Conservation (phyloP, 2,888 invertebrate genomes). For the Electrophaes corylata region DNA sequence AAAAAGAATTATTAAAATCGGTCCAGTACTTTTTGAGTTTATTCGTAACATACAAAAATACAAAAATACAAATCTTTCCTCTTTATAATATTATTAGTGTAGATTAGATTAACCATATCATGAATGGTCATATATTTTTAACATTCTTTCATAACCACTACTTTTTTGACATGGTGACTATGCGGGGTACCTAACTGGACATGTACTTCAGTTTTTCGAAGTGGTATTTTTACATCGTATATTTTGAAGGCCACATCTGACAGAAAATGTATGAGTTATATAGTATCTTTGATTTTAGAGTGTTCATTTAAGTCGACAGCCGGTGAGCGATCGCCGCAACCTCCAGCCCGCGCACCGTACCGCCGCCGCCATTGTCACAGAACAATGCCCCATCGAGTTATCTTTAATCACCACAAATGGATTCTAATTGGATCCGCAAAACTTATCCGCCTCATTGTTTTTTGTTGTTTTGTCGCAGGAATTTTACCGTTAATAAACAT, state of each 20-base stretch:
- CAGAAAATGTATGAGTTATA: neutral
- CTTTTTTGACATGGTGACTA: too few relatives aligned
- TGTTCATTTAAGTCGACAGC: constrained; percentile 75
- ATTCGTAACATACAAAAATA: too few relatives aligned
- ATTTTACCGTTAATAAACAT: constrained; percentile 13
- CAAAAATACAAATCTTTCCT: too few relatives aligned
- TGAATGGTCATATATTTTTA: too few relatives aligned
- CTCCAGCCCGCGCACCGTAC: constrained; percentile 50
- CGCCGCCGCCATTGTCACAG: constrained; percentile 67
- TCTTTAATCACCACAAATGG: constrained; percentile 78
- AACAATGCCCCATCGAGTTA: constrained; percentile 75
- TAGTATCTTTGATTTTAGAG: constrained; percentile 35
- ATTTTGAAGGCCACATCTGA: neutral
- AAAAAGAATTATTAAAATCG: too few relatives aligned
- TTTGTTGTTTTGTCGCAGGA: constrained; percentile 33
- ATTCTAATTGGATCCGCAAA: constrained; percentile 80
- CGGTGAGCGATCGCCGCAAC: constrained; percentile 72
- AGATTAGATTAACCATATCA: too few relatives aligned
- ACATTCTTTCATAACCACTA: too few relatives aligned
- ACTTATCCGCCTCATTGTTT: constrained; percentile 13
- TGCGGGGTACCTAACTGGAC: too few relatives aligned
- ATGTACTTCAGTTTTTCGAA: too few relatives aligned
- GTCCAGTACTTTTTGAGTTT: too few relatives aligned
- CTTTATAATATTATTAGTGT: too few relatives aligned
- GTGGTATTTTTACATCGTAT: neutral